Base-by-base conservation (phyloP, 2,888 invertebrate genomes). In the Heliconius ethilla region DNA sequence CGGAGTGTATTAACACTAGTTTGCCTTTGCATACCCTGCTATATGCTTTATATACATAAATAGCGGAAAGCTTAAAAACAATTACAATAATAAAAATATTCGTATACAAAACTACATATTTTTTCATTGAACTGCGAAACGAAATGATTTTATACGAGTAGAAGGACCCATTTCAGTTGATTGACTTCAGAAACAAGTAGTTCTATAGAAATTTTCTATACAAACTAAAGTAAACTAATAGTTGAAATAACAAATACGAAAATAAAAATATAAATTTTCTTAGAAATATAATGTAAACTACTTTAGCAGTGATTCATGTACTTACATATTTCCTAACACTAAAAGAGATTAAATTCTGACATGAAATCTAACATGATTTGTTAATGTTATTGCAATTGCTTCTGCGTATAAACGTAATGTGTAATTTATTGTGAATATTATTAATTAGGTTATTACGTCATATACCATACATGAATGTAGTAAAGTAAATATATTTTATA, bases 201-300 rank as follows among this genome's bases (percentile, higher is more conserved):
- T 40, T 40, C 33, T 22, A 25, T 13, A 2, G 15, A 37, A 7
- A 33, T 13, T 59, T 72, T 18, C 37, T 59, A 25, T 59, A 25
- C 25, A 13, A 37, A n/a, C n/a, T 72, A n/a, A 72, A 33, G 9
- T 37, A 37, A 59, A 37, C 33, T 33, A 29, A 33, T 37, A 59
- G 6, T 55, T n/a, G 7, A 59, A 59, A 59, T 72, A 59, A 72
- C 33, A 59, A 59, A 72, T 25, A 59, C 15, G 9, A 33, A 15
- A 5, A 59, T 69, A 59, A 59, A 72, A 37, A 59, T 59, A 72
- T 37, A 55, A 3, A 29, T 9, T 33, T 72, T 72, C 59, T 72
- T 18, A 59, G 72, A 72, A 72, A 25, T 51, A 72, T 72, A 37
- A 72, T 25, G 59, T 72, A 69, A 69, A 69, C 59, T 37, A 37